Conservation (phyloP, 2,797 vertebrate species). For the Spondyliosoma cantharus region DNA sequence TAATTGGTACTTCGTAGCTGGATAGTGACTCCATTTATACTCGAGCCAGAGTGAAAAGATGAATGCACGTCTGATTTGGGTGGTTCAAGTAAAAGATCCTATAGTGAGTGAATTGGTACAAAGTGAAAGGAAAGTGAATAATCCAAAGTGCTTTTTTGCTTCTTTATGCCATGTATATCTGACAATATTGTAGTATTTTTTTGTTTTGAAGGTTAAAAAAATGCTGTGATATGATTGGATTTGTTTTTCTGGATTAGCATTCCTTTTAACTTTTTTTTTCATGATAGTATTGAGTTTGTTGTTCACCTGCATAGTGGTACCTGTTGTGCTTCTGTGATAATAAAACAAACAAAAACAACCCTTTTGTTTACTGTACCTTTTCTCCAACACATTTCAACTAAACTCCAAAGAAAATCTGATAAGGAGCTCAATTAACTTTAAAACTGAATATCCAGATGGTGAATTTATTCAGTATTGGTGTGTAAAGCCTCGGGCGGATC, state of each 20-base stretch:
- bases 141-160: conserved; percentile 78
- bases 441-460: not conserved
- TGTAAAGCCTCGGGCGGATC: not conserved
- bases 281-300: conserved; percentile 70
- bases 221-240: conserved; percentile 72
- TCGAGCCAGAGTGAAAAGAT: conserved; percentile 45
- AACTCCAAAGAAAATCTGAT: not conserved
- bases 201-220: conserved; percentile 63
- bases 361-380: not conserved
- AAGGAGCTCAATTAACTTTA: not conserved
- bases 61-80: conserved; percentile 58
- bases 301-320: conserved; percentile 84
- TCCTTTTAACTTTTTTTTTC: conserved; percentile 71
- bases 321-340: conserved; percentile 87
- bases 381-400: not conserved
- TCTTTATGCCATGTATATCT: conserved; percentile 72
- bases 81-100: conserved; percentile 48
- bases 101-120: conserved; percentile 66
- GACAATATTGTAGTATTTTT: conserved; percentile 69
- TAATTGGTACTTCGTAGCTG: conserved; percentile 74
- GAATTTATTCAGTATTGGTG: not conserved
- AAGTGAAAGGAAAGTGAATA: conserved; percentile 60
- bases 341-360: conserved; percentile 74
- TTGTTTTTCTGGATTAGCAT: conserved; percentile 70
- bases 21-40: conserved; percentile 52